Percentiles rank a stretch among this genome's conserved stretches.
Evolutionary conservation across 2,797 vertebrate species (phyloP).

Genomic region (Myioborus miniatus): DNA sequence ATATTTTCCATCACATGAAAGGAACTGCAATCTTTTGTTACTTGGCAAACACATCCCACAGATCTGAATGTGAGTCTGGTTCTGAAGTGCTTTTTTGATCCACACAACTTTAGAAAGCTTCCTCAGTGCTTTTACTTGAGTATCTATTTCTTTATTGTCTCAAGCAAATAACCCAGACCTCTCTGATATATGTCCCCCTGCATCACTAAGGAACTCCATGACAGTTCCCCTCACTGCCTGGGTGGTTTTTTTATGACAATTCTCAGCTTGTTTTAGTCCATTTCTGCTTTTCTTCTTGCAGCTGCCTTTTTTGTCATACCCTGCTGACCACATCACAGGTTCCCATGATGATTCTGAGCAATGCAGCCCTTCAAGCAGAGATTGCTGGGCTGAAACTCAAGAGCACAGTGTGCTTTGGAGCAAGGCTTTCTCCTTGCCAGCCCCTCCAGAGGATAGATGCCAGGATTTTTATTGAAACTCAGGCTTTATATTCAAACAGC

Average conservation of each 20-base stretch:
- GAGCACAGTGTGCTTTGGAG: neutral
- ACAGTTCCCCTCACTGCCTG: neutral
- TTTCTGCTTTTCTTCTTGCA: neutral
- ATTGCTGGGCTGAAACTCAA: neutral
- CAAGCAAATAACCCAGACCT: neutral
- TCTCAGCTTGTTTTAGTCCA: neutral
- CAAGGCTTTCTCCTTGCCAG: neutral
- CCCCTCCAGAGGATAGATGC: neutral
- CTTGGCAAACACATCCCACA: neutral
- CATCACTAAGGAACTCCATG: neutral
- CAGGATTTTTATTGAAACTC: neutral
- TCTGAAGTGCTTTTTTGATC: neutral
- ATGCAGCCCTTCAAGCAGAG: neutral
- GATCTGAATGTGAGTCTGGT: neutral
- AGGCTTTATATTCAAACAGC: neutral
- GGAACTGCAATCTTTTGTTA: neutral
- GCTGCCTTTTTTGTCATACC: neutral
- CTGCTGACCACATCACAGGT: conserved; percentile 26
- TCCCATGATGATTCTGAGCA: conserved; percentile 4
- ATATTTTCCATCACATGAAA: neutral
- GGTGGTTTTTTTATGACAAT: neutral
- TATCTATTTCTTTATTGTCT: neutral
- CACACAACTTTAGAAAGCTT: neutral
- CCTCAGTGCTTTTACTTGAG: neutral
- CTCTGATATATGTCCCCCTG: neutral